These are phyloP conservation scores for Pseudopleuronectes americanus DNA, from an alignment of 2,797 vertebrate genomes.

Conservation along the genomic window DNA sequence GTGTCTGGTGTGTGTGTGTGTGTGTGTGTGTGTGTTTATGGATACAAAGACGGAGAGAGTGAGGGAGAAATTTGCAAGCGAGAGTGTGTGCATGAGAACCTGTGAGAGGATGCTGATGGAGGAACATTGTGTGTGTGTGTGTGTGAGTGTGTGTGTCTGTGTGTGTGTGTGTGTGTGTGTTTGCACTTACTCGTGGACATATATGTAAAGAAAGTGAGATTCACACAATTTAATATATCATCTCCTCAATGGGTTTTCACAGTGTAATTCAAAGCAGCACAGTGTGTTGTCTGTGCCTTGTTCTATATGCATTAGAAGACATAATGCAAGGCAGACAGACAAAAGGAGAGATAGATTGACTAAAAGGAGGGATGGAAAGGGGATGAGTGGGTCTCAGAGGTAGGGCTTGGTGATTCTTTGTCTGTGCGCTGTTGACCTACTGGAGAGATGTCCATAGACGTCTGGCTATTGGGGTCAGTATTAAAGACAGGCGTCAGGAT, in stretches of 20 bases:
- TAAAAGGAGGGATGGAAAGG: constrained; percentile 10
- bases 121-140: not conserved
- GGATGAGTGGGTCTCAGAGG: constrained; percentile 7
- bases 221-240: constrained; percentile 9
- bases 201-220: constrained; percentile 29
- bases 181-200: not conserved
- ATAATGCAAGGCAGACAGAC: constrained; percentile 50
- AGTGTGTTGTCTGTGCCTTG: constrained; percentile 23
- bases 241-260: constrained; percentile 36
- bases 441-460: constrained; percentile 47
- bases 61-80: constrained; percentile 58
- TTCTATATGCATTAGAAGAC: constrained; percentile 58
- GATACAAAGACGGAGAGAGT: constrained; percentile 62
- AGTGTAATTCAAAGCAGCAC: constrained; percentile 43
- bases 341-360: constrained; percentile 15
- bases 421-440: constrained; percentile 58
- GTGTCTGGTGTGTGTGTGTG: constrained; percentile 69
- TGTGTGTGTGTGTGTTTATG: constrained; percentile 53
- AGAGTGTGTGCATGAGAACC: constrained; percentile 39
- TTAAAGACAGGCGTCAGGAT: constrained; percentile 35
- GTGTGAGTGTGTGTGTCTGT: constrained; percentile 4
- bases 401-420: constrained; percentile 53
- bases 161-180: not conserved
- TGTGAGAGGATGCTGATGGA: constrained; percentile 45
- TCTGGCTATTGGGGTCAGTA: constrained; percentile 67